Evolutionary conservation across 2,113 vertebrate species (phyloP), one percentile per base, ranked within the genome.

Genomic region (Oreochromis aureus): DNA sequence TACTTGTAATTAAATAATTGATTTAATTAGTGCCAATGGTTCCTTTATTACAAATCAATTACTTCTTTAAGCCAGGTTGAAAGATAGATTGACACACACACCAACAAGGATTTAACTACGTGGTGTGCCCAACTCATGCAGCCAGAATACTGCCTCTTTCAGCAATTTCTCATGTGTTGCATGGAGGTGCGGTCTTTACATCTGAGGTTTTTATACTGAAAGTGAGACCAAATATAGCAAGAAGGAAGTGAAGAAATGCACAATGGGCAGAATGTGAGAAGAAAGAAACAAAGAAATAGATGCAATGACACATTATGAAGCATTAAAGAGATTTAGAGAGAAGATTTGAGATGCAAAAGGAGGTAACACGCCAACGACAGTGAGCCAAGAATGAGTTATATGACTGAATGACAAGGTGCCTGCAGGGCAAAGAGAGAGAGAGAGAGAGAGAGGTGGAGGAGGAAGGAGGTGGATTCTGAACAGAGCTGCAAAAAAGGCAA

Each of bases 401-500:
- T 90, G 83, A 87, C 92, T 92, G 91, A 93, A 54, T 93, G 92
- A 94, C 94, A 93, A 90, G 86, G 61, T 93, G 91, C 92, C 94
- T 92, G 89, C 71, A 80, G 94, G 94, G 90, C 55, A 61, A 0
- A 32, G 16, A 44, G 44, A 22, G 66, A 81, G 84, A 44, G 79
- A 36, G 61, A 53, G 15, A 36, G 61, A 53, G 15, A 34, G 53
- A 18, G 69, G 88, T 22, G 80, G 80, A 80, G 87, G 69, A 73
- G 89, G 88, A 85, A 84, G 88, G 89, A 91, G 94, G 92, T 85
- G 69, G 82, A 92, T 92, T 85, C 87, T 91, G 89, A 93, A 73
- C 87, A 91, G 95, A 94, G 86, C 91, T 91, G 88, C 84, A 83
- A 48, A 87, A 94, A 90, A 91, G 79, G 94, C 94, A 95, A 95